phyloP scores from a whole-genome alignment of 35 echinoderm and acorn worm genomes.

The Eucidaris tribuloides region DNA sequence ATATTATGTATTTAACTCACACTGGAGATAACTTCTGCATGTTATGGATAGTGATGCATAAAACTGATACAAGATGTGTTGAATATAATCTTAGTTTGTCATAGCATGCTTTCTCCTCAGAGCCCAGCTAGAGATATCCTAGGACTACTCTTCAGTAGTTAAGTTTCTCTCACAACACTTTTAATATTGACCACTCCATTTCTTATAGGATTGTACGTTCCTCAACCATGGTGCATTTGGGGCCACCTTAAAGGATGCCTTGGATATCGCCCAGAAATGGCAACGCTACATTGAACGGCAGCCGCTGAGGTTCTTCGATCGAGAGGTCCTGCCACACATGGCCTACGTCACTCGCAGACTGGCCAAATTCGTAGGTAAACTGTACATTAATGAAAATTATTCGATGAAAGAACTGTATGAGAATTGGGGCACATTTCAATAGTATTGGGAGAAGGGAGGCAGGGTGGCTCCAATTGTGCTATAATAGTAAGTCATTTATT shows the following conservation, averaged over 20 bases:
- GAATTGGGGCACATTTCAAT: too few species aligned
- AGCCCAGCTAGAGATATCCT: neutral
- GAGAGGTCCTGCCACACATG: constrained; percentile 51
- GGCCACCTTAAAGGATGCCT: constrained; percentile 37
- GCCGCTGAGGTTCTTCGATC: constrained; percentile 67
- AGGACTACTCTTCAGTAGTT: neutral
- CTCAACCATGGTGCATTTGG: constrained; percentile 85
- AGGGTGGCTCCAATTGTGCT: too few species aligned
- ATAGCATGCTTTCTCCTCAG: neutral
- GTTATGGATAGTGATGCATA: too few species aligned
- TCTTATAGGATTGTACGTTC: constrained; percentile 49
- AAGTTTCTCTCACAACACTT: neutral
- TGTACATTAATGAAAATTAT: too few species aligned
- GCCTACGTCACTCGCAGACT: constrained; percentile 61
- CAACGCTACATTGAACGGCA: constrained; percentile 66
- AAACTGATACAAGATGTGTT: neutral
- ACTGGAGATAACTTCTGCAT: too few species aligned
- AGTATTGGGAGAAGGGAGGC: too few species aligned
- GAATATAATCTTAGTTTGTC: neutral
- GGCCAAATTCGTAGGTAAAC: constrained; percentile 70
- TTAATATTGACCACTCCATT: neutral
- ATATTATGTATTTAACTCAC: too few species aligned
- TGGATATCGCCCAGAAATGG: constrained; percentile 56
- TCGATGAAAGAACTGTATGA: too few species aligned
- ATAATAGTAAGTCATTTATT: too few species aligned